Evolutionary conservation across 2,113 vertebrate genomes (phyloP), one percentile per base, ranked within the genome.

Genomic region (Nothobranchius furzeri): DNA sequence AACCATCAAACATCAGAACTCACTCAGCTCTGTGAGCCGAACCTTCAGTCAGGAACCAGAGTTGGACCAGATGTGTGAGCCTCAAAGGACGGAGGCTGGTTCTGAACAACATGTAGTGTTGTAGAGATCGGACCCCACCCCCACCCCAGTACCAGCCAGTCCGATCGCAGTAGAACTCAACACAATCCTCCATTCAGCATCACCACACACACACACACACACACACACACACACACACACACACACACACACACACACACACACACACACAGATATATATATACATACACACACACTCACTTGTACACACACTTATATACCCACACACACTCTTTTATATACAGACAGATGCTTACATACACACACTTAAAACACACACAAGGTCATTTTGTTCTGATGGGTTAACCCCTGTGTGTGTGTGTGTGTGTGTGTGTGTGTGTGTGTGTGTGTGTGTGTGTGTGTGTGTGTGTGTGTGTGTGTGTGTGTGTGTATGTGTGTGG

Each of bases 81-180:
- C 61, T 52, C 49, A 43, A 50, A 0, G 60, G 47, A 76, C 73
- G 64, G 65, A 68, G 63, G 74, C 75, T 75, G 76, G 50, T 66
- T 74, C 90, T 89, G 88, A 87, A 92, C 87, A 90, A 83, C 77
- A 81, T 84, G 86, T 81, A 91, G 87, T 88, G 94, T 95, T 92
- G 92, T 64, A 20, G 7, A 20, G n/a, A 50, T 61, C 48, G 51
- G 40, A 62, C 86, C 85, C 94, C 50, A 9, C 69, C 14, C 61
- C 62, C n/a, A n/a, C 24, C 68, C 85, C 80, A 93, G 95, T 96
- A 95, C 96, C 96, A 98, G 95, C 75, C 95, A 93, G 95, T 91
- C 90, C 43, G 86, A 90, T 93, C 93, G 87, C 93, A 91, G 86
- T 73, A 86, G 85, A 88, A 85, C 86, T 81, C 75, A 85, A 81